A percentile compares a stretch with the other conserved stretches of the same genome.
Evolutionary conservation across 1,140 invertebrate species (phyloP).

Genomic region (Microplitis demolitor): DNA sequence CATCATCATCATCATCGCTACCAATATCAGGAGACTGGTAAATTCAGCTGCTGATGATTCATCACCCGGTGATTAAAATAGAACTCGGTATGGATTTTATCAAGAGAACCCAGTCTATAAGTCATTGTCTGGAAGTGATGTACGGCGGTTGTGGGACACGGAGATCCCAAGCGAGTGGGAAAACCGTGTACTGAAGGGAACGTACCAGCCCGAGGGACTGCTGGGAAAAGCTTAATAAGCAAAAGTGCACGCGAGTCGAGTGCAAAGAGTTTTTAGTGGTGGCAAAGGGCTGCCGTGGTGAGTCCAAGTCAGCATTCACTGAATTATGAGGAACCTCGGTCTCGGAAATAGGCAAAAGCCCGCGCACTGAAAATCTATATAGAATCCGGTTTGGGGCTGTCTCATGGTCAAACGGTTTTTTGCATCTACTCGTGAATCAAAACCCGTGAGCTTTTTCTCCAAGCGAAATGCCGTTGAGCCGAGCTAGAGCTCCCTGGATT

Average conservation of each 20-base stretch:
- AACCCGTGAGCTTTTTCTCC: not conserved
- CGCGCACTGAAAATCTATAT: not conserved
- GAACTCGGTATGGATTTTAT: no score
- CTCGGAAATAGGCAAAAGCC: not conserved
- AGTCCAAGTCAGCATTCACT: not conserved
- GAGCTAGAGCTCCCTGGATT: no score
- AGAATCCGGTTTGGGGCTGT: not conserved
- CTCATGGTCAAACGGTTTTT: conserved; percentile 18
- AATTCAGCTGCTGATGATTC: not conserved
- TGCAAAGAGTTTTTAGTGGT: conserved; percentile 19
- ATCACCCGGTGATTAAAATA: no score
- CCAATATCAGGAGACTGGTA: not conserved
- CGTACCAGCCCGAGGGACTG: not conserved
- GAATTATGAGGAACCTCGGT: not conserved
- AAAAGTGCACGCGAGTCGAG: conserved; percentile 27
- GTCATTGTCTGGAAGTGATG: conserved; percentile 38
- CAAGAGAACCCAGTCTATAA: conserved; percentile 24
- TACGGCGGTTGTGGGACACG: conserved; percentile 44
- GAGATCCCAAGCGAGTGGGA: not conserved
- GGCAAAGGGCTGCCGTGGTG: not conserved
- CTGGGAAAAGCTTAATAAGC: conserved; percentile 31
- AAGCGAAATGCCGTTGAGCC: not conserved
- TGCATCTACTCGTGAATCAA: conserved; percentile 28
- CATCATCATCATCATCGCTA: not conserved
- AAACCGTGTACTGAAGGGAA: not conserved